Evolutionary conservation across 2,888 invertebrate species (phyloP), one percentile per base, ranked within the genome.

Genomic region (Ornithoptera alexandrae): DNA sequence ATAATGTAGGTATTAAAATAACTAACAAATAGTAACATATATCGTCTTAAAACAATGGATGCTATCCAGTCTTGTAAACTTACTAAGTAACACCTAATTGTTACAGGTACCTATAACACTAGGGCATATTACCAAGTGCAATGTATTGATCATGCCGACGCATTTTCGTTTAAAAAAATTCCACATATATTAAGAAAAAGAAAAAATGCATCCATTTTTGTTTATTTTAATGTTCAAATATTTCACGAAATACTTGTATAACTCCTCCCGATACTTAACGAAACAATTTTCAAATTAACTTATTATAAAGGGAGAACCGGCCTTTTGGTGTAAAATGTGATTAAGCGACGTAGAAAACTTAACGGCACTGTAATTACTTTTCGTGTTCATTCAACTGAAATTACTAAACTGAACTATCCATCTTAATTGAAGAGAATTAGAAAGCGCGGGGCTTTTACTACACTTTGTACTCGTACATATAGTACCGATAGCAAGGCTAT

Each of bases 321-420:
- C 53, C 18, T 20, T 65, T 64, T 20, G 56, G 20, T 53, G 7
- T 17, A 57, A 57, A 57, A 20, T 57, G 39, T 39, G 39, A 65
- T 65, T 65, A 57, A 56, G 57, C 17, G 17, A 17, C 6, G 57
- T 65, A 57, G 20, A 65, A 65, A 63, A 57, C 15, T 56, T 24
- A 63, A 65, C 12, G 12, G 57, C n/a, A 53, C 36, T 57, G 15
- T 39, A 65, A 57, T 22, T 65, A 39, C 53, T 63, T n/a, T 53
- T 63, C 53, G 65, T 65, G 65, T 39, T 65, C 65, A 65, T 65
- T 57, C n/a, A 57, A 57, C 39, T 39, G 57, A 10, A 57, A 20
- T 65, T 36, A 57, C 56, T 65, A 65, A 65, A 65, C 53, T 65
- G 53, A 65, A 65, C 22, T 65, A 65, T 65, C 36, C 56, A 65